These are phyloP conservation scores for Eurypyga helias DNA, from an alignment of 2,113 vertebrate species.

Conservation along the genomic window DNA sequence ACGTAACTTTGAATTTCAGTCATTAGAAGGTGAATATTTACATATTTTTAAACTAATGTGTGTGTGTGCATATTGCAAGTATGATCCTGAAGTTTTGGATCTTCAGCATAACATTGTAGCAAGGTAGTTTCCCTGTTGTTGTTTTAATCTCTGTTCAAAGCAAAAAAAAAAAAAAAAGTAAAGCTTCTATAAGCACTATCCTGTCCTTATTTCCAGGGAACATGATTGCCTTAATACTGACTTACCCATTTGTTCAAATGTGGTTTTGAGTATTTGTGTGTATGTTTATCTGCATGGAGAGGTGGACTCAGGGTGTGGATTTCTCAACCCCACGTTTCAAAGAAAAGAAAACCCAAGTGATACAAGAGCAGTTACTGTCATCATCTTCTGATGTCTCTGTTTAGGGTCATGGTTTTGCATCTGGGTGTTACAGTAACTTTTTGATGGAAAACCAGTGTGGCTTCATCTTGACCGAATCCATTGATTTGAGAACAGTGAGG, in stretches of 20 bases:
- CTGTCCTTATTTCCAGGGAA: neutral
- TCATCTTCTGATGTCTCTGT: neutral
- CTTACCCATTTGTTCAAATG: neutral
- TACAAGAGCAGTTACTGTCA: neutral
- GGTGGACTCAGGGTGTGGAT: neutral
- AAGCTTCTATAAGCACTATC: neutral
- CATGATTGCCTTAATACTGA: neutral
- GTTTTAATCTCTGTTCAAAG: neutral
- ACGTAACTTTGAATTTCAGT: neutral
- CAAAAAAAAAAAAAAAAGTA: neutral
- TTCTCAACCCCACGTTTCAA: neutral
- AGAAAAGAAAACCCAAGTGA: neutral
- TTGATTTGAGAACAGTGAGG: neutral
- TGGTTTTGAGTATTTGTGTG: rapidly evolving
- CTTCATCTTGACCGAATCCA: neutral
- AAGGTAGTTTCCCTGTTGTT: neutral
- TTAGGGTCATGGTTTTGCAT: neutral
- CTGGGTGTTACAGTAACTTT: neutral
- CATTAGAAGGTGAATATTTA: neutral
- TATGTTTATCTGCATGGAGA: neutral
- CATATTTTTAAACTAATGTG: neutral
- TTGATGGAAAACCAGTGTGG: neutral
- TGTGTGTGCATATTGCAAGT: neutral
- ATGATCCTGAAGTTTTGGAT: neutral
- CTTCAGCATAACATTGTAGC: neutral